Evolutionary conservation across 2,888 invertebrate species (phyloP).

Genomic region (Keiferia lycopersicella): DNA sequence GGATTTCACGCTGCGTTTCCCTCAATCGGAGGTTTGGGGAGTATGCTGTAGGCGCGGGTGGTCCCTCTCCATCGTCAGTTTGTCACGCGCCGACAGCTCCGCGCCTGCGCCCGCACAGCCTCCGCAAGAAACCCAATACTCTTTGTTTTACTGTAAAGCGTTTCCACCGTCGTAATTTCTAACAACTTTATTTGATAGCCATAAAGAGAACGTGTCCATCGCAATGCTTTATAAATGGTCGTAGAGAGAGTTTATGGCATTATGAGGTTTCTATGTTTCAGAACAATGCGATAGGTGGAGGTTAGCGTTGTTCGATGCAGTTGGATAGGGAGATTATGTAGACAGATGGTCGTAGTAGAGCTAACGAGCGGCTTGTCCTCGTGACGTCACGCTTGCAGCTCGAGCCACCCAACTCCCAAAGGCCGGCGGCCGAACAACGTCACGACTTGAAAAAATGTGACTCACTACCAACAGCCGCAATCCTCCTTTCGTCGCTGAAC

Average conservation of each 20-base stretch:
- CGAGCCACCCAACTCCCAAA: too few species aligned
- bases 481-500: neutral
- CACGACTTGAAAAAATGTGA: constrained; percentile 10
- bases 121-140: constrained; percentile 19
- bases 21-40: constrained; percentile 26
- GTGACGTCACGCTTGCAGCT: constrained; percentile 20
- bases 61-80: constrained; percentile 26
- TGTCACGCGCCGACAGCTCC: constrained; percentile 24
- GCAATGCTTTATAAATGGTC: constrained; percentile 15
- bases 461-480: neutral
- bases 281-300: constrained; percentile 4
- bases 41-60: constrained; percentile 25
- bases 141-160: constrained; percentile 19
- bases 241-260: constrained; percentile 18
- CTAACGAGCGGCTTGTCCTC: constrained; percentile 22
- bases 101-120: constrained; percentile 7
- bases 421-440: neutral
- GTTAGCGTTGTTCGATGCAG: neutral
- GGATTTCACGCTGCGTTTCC: constrained; percentile 30
- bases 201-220: constrained; percentile 17
- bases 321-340: constrained; percentile 2
- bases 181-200: constrained; percentile 26
- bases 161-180: constrained; percentile 22
- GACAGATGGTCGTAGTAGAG: neutral
- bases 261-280: constrained; percentile 8